A percentile compares a stretch with the other conserved stretches of the same genome.
Evolutionary conservation across 2,888 invertebrate genomes (phyloP).

Genomic region (Idaea dimidiata): DNA sequence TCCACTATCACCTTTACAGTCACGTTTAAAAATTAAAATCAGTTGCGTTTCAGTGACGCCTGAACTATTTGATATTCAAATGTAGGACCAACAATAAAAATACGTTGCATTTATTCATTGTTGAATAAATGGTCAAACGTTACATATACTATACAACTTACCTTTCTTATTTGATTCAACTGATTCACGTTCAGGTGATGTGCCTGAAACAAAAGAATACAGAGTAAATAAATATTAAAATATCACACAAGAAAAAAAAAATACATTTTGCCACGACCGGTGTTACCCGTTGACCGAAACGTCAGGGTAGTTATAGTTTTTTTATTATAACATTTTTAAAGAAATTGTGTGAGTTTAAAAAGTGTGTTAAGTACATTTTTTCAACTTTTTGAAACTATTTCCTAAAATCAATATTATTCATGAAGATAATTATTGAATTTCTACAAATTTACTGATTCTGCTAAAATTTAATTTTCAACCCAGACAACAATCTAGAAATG

Average conservation of each 20-base stretch:
- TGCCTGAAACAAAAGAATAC: constrained; percentile 58
- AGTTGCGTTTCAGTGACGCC: constrained; percentile 43
- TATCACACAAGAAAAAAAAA: too few relatives aligned
- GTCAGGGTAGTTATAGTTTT: too few relatives aligned
- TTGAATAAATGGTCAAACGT: constrained; percentile 23
- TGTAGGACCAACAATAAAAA: constrained; percentile 28
- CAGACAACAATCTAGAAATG: not conserved
- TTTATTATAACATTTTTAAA: too few relatives aligned
- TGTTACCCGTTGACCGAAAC: too few relatives aligned
- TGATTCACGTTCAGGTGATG: constrained; percentile 65
- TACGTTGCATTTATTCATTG: constrained; percentile 13
- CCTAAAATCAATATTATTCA: not conserved
- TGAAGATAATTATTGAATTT: not conserved
- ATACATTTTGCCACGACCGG: too few relatives aligned
- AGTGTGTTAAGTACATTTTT: not conserved
- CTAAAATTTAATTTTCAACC: not conserved
- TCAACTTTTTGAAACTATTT: not conserved
- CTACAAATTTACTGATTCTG: not conserved
- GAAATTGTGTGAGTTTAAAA: too few relatives aligned
- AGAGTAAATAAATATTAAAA: too few relatives aligned
- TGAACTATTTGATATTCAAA: constrained; percentile 60
- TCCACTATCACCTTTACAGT: constrained; percentile 6
- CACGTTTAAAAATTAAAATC: constrained; percentile 46
- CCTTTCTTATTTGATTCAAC: constrained; percentile 72
- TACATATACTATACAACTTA: constrained; percentile 41